These are phyloP conservation scores for Sebastes reedi DNA, from an alignment of 2,797 vertebrate genomes.

Conservation along the genomic window DNA sequence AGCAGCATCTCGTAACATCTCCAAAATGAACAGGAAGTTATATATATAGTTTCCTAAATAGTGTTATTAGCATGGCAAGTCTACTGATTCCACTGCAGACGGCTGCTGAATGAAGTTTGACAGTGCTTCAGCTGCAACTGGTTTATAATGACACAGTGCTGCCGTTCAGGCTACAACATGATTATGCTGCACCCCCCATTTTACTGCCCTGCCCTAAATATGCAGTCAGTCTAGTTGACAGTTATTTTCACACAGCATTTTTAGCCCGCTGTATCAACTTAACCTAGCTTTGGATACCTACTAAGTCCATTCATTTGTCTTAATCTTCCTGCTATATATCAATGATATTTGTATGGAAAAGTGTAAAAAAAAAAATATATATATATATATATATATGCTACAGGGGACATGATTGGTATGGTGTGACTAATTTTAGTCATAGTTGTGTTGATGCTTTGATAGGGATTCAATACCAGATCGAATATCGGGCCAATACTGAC, in stretches of 20 bases:
- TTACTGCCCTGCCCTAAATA: constrained; percentile 61
- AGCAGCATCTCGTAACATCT: background rate
- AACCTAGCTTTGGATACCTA: background rate
- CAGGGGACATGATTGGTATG: background rate
- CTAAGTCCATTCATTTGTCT: background rate
- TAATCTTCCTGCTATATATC: background rate
- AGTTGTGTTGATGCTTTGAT: background rate
- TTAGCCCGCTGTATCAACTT: background rate
- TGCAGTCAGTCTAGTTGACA: constrained; percentile 54
- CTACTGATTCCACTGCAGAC: background rate
- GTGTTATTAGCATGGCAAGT: background rate
- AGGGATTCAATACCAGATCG: background rate
- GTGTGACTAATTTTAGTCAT: background rate
- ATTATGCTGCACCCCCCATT: constrained; percentile 47
- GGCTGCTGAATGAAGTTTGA: constrained; percentile 29
- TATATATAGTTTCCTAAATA: background rate
- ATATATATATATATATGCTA: background rate
- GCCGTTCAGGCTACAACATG: constrained; percentile 69
- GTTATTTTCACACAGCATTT: background rate
- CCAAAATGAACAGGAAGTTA: background rate
- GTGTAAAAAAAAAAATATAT: background rate
- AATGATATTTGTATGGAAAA: background rate
- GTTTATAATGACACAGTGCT: constrained; percentile 41
- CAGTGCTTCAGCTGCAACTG: constrained; percentile 17
- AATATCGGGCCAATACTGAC: no score